Conservation (phyloP, 1,140 invertebrate genomes). For the Pomacea maculata region DNA sequence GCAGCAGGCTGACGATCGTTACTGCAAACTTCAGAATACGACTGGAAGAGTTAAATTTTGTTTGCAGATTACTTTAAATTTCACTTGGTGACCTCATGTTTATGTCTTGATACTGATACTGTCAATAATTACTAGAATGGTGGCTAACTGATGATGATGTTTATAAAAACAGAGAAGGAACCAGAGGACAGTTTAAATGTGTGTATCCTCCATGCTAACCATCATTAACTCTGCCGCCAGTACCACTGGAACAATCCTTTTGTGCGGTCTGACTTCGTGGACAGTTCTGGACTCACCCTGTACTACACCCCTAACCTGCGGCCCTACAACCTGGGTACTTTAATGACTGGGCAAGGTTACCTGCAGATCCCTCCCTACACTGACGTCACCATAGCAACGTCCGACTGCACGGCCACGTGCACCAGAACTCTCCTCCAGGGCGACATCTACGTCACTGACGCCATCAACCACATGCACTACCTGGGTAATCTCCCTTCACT, state of each 20-base stretch:
- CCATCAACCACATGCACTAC: conserved; percentile 40
- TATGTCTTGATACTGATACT: too few relatives aligned
- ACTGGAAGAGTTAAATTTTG: too few relatives aligned
- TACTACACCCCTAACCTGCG: conserved; percentile 33
- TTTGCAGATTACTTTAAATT: too few relatives aligned
- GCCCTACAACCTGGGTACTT: conserved; percentile 29
- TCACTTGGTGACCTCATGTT: not conserved
- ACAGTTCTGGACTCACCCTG: conserved; percentile 36
- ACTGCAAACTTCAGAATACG: too few relatives aligned
- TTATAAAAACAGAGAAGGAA: not conserved
- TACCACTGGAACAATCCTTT: conserved; percentile 41
- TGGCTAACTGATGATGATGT: too few relatives aligned
- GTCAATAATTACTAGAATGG: too few relatives aligned
- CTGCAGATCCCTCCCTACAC: conserved; percentile 28
- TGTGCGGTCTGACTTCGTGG: conserved; percentile 13
- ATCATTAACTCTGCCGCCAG: not conserved
- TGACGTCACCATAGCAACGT: conserved; percentile 2
- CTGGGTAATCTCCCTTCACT: conserved; percentile 20
- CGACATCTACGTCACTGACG: conserved; percentile 26
- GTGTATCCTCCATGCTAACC: not conserved
- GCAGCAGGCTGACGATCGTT: too few relatives aligned
- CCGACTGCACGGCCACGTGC: conserved; percentile 27
- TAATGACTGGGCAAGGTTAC: conserved; percentile 30
- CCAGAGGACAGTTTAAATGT: not conserved
- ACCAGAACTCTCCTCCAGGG: conserved; percentile 15